These are phyloP conservation scores for Palythoa caribaeorum DNA, from an alignment of 92 coral and sea anemone genomes.

Conservation along the genomic window DNA sequence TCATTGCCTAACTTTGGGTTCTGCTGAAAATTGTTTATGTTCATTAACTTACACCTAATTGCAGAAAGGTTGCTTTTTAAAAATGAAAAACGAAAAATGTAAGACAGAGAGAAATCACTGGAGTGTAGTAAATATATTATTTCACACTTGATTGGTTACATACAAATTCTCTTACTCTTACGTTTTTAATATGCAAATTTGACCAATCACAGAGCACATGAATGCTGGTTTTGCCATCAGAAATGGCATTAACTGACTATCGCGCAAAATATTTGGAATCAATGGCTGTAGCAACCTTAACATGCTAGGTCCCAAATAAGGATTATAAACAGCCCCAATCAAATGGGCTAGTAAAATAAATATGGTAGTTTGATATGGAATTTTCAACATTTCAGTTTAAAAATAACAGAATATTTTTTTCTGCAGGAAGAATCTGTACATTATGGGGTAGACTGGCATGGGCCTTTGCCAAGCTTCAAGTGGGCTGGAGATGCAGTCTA, in stretches of 20 bases:
- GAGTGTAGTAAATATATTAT: no score
- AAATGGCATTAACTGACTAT: no score
- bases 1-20: constrained; percentile 14
- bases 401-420: not conserved
- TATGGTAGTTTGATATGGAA: not conserved
- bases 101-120: not conserved
- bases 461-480: constrained; percentile 45
- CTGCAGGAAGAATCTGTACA: constrained; percentile 44
- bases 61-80: not conserved
- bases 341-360: not conserved
- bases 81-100: not conserved
- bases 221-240: no score
- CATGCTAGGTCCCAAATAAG: not conserved
- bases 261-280: no score
- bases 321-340: not conserved
- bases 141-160: no score
- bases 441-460: constrained; percentile 57
- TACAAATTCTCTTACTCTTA: no score
- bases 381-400: not conserved
- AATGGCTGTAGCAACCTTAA: no score
- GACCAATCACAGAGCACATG: no score
- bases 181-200: no score
- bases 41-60: not conserved
- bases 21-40: not conserved
- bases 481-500: constrained; percentile 50